A percentile compares a stretch with the other conserved stretches of the same genome.
Evolutionary conservation across 2,797 vertebrate genomes (phyloP).

Genomic region (Eutrigla gurnardus): DNA sequence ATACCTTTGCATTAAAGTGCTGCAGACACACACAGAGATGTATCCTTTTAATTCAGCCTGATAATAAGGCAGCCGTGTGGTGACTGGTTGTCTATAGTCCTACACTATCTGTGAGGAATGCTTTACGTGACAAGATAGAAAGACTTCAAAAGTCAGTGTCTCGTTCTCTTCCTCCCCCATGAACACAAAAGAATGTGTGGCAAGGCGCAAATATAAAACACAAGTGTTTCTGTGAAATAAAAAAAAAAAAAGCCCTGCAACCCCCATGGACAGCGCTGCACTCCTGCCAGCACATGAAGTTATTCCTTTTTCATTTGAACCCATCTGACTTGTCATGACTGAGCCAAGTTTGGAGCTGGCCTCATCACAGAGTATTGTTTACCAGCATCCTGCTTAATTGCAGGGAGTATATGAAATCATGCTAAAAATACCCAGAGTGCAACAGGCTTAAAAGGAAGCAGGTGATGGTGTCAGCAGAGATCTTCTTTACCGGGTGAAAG

Average conservation of each 20-base stretch:
- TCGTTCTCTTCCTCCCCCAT: constrained; percentile 74
- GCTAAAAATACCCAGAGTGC: constrained; percentile 68
- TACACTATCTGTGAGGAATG: constrained; percentile 61
- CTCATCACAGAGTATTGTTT: constrained; percentile 74
- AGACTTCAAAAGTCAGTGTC: constrained; percentile 62
- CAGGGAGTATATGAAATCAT: constrained; percentile 37
- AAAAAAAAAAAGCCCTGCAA: constrained; percentile 39
- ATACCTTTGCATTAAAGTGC: neutral
- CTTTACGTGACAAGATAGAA: constrained; percentile 71
- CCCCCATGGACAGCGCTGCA: constrained; percentile 76
- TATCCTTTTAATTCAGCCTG: neutral
- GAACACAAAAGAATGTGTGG: constrained; percentile 83
- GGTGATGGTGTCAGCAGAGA: constrained; percentile 21
- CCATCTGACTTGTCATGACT: constrained; percentile 63
- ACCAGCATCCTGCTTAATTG: constrained; percentile 67
- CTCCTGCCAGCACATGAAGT: constrained; percentile 69
- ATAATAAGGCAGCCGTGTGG: constrained; percentile 1
- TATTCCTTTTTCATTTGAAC: constrained; percentile 68
- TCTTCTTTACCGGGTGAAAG: constrained; percentile 39
- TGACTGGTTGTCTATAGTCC: constrained; percentile 12
- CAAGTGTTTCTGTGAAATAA: constrained; percentile 77
- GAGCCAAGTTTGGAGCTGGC: constrained; percentile 69
- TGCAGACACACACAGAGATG: neutral
- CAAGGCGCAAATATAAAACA: constrained; percentile 87
- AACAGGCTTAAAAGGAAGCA: constrained; percentile 27